phyloP scores from a whole-genome alignment of 1,140 invertebrate species.

The Scaptomyza montana region DNA sequence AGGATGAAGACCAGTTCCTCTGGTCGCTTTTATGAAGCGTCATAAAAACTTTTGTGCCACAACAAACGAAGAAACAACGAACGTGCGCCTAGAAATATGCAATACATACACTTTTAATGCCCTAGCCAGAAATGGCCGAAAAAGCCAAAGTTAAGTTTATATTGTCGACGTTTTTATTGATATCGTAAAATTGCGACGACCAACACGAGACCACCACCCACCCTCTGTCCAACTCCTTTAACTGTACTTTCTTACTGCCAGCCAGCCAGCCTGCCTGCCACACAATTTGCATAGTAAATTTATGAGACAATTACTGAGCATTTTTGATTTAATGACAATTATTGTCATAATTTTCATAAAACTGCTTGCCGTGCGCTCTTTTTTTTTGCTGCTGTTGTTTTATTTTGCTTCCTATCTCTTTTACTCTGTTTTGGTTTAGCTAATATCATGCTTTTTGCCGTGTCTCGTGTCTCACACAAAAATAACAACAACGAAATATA shows the following conservation, averaged over 20 bases:
- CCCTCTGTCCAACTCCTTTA: neutral
- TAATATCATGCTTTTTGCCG: slow-evolving; percentile 67
- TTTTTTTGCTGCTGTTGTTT: neutral
- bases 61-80: slow-evolving; percentile 27
- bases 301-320: slow-evolving; percentile 82
- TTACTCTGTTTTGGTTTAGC: slow-evolving; percentile 50
- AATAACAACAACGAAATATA: neutral
- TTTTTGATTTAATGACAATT: slow-evolving; percentile 83
- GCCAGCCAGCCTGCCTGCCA: slow-evolving; percentile 27
- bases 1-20: slow-evolving; percentile 47
- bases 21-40: slow-evolving; percentile 66
- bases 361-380: slow-evolving; percentile 62
- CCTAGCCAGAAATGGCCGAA: slow-evolving; percentile 19
- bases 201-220: slow-evolving; percentile 62
- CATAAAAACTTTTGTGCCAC: slow-evolving; percentile 76
- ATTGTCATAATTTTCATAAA: slow-evolving; percentile 83
- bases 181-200: slow-evolving; percentile 78
- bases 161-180: slow-evolving; percentile 82
- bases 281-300: slow-evolving; percentile 82
- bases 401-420: neutral
- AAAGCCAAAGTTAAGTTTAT: slow-evolving; percentile 77
- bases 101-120: slow-evolving; percentile 52
- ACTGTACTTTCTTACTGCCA: neutral
- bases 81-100: slow-evolving; percentile 74
- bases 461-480: slow-evolving; percentile 58